Evolutionary conservation across 1,140 invertebrate species (phyloP), one percentile per base, ranked within the genome.

Genomic region (Drosophila biarmipes): DNA sequence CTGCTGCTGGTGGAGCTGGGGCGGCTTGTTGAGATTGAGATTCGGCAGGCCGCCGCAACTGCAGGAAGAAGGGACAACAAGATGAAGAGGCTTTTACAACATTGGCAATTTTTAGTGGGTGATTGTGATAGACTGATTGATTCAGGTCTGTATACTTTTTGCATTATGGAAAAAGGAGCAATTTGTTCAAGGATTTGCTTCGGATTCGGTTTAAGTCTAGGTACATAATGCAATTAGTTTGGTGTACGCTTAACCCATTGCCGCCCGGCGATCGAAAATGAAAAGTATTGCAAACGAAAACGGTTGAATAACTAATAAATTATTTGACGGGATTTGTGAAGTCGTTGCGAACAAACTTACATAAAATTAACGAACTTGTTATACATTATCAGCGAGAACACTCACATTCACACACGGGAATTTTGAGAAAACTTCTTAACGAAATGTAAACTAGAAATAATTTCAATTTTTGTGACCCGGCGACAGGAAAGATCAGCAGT

Each of bases 161-260:
- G 57, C 73, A 79, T 80, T 79, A 75, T 64, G 63, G 63, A 84
- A 79, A 82, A 84, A 80, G 79, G 84, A 87, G 84, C 84, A 89
- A 89, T 89, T 87, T 89, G 67, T 79, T 87, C 72, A 73, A 84
- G 71, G 75, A 87, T 89, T 87, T 82, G 82, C 82, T 87, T 87
- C 75, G 69, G 73, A 85, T 75, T 71, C 40, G 64, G 46, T 67
- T 67, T 29, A 56, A 42, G 43, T 64, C 59, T 68, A 48, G 31
- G 31, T 64, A 80, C 42, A 51, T 58, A 78, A 80, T 64, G 55
- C 35, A 72, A 85, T 84, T 74, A 79, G 57, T 80, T 71, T 42
- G 49, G 40, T 66, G 52, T 78, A 48, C 54, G 43, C 53, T 59
- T 56, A 82, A 71, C 81, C 81, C 69, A 77, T 79, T 91, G 90